A percentile compares a stretch with the other conserved stretches of the same genome.
Evolutionary conservation across 2,888 invertebrate species (phyloP).

Genomic region (Xestia sexstrigata): DNA sequence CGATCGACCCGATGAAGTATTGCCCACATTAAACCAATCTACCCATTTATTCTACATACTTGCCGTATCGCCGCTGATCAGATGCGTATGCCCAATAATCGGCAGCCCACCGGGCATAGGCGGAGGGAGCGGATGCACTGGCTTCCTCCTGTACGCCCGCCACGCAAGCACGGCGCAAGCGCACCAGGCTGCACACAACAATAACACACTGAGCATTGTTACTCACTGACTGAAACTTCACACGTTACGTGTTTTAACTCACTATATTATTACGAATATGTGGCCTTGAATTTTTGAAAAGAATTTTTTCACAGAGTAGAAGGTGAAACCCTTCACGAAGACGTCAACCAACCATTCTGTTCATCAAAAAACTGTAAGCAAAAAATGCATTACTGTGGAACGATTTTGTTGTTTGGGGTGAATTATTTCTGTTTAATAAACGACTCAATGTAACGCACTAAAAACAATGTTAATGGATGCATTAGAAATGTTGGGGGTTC

Average conservation of each 20-base stretch:
- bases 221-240: neutral
- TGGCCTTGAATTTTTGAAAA: slow-evolving; percentile 7
- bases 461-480: no score
- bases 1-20: no score
- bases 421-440: neutral
- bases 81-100: slow-evolving; percentile 38
- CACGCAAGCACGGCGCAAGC: slow-evolving; percentile 7
- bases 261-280: neutral
- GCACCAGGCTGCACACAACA: slow-evolving; percentile 39
- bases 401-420: neutral
- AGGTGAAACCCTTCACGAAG: neutral
- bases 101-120: slow-evolving; percentile 42
- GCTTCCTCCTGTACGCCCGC: slow-evolving; percentile 15
- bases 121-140: slow-evolving; percentile 35
- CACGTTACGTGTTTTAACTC: neutral
- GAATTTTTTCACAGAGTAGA: neutral
- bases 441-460: neutral
- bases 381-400: neutral
- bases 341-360: neutral
- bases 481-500: no score
- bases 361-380: no score
- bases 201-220: slow-evolving; percentile 43
- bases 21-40: neutral
- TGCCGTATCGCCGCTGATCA: slow-evolving; percentile 42
- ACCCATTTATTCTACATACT: slow-evolving; percentile 31